phyloP scores from a whole-genome alignment of 2,797 vertebrate species.

The Lycodopsis pacificus region DNA sequence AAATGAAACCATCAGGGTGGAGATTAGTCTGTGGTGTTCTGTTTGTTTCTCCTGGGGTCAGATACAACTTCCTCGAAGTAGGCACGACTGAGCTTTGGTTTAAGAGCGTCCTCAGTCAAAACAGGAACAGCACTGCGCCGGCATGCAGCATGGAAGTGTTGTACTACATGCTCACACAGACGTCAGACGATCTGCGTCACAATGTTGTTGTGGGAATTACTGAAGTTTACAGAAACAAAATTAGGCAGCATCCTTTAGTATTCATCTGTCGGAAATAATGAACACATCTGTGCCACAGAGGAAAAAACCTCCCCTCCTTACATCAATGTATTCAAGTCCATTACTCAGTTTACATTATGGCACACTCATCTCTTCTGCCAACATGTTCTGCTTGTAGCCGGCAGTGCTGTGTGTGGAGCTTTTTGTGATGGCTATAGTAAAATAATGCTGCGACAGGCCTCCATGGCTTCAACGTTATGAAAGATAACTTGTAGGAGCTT shows the following conservation, averaged over 20 bases:
- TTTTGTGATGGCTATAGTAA: background rate
- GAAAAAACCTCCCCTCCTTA: background rate
- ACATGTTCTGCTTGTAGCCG: background rate
- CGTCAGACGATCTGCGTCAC: background rate
- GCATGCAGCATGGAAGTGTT: background rate
- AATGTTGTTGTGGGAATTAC: background rate
- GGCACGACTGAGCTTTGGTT: background rate
- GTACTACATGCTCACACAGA: background rate
- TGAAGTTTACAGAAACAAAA: background rate
- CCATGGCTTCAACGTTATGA: background rate
- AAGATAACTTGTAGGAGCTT: background rate
- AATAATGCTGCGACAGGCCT: background rate
- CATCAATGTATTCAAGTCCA: background rate
- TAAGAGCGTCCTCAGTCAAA: background rate
- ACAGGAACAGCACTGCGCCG: background rate
- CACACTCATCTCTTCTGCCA: conserved; percentile 2
- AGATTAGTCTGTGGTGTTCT: background rate
- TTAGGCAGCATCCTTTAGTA: background rate
- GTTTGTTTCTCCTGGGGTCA: background rate
- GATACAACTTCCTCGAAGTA: background rate
- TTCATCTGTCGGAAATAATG: background rate
- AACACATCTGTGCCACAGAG: background rate
- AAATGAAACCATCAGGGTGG: background rate
- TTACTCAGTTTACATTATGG: background rate
- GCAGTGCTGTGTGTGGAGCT: background rate